Percentiles rank a stretch among this genome's conserved stretches.
Evolutionary conservation across 2,113 vertebrate genomes (phyloP).

Genomic region (Pterocles orientalis): DNA sequence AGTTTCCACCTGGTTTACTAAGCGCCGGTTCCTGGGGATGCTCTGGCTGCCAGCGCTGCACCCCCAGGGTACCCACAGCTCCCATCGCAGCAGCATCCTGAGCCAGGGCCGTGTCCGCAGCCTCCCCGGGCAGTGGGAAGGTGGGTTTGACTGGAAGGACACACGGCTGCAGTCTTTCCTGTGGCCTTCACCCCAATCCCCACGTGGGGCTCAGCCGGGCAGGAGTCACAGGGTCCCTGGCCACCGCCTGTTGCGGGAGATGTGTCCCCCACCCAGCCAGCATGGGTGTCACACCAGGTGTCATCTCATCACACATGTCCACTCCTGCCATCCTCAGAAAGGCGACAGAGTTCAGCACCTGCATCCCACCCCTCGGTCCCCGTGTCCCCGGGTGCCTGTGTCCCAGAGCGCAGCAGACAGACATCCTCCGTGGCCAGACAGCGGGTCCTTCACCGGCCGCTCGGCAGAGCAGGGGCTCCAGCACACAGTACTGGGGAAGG

Average conservation of each 20-base stretch:
- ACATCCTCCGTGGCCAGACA: fast-evolving
- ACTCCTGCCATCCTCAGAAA: neutral
- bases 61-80: fast-evolving
- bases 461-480: neutral
- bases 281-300: neutral
- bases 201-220: neutral
- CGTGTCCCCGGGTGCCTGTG: no score
- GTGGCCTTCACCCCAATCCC: neutral
- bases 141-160: neutral
- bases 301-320: neutral
- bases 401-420: neutral
- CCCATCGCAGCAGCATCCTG: fast-evolving
- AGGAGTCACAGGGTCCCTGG: neutral
- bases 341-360: neutral
- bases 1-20: neutral
- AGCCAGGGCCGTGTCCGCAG: neutral
- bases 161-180: neutral
- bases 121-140: neutral
- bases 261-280: neutral
- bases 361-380: neutral
- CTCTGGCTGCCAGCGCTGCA: neutral
- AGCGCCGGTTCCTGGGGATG: neutral
- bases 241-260: no score
- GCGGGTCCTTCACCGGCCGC: fast-evolving
- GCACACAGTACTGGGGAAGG: fast-evolving